Base-by-base conservation (phyloP, 2,797 vertebrate genomes). In the Simalia tracyae region DNA sequence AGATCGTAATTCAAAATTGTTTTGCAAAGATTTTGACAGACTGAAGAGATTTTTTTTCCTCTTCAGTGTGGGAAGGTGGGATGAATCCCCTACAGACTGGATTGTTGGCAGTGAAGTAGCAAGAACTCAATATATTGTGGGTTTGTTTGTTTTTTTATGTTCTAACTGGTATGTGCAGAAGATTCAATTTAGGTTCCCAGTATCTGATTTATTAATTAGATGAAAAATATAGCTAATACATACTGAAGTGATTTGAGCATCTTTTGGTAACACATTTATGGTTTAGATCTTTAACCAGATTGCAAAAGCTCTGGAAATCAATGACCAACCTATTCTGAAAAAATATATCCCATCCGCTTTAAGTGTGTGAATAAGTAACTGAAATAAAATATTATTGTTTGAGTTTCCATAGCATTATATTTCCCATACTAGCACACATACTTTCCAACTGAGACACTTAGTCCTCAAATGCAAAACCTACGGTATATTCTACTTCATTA, bases 1-100 rank as follows among this genome's bases (percentile, higher is more conserved):
- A 93, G 36, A 56, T 92, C 0, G 24, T 94, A 95, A 95, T 95
- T 96, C 96, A 95, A 87, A 92, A 95, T 96, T 95, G 92, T 97
- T 97, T 97, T 96, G 92, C 94, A 94, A 93, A 66, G 42, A 31
- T 88, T 92, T 84, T 90, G 90, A 63, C 93, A 95, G 89, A 92
- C 3, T 0, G 5, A 84, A 76, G 87, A 93, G 81, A 6, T 89
- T 1, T 8, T 88, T 89, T 4, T 89, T 0, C 87, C 89, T 63
- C 92, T 93, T 94, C 91, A 42, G 50, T 81, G 50, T 93, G 46
- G 61, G 89, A 91, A 11, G 0, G 8, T 56, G 0, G 0, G 59
- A 46, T 84, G 66, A 94, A 81, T 85, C 63, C 59, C 57, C 87
- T 92, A 84, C 0, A 88, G 76, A 93, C 19, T 50, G 5, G 42